Conservation (phyloP, 1,140 invertebrate species). For the Meteorus sp. region DNA sequence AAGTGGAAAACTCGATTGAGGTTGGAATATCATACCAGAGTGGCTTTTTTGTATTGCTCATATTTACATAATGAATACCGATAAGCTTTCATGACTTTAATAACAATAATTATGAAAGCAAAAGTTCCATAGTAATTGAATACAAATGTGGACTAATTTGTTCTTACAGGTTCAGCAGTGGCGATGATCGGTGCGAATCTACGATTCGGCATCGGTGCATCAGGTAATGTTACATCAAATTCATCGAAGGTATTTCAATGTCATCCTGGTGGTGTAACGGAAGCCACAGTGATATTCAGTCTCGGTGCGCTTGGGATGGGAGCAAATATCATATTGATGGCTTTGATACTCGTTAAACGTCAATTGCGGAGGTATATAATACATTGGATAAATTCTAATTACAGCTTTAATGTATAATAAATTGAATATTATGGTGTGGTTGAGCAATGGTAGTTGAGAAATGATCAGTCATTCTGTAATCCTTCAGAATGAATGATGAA, state of each 20-base stretch:
- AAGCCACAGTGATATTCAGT: constrained; percentile 77
- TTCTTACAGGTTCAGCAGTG: constrained; percentile 66
- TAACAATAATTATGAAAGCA: background rate
- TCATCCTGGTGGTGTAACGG: constrained; percentile 77
- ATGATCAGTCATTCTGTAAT: too few species aligned
- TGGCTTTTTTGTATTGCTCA: background rate
- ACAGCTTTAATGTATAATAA: too few species aligned
- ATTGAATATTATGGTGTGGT: too few species aligned
- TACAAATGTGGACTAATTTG: too few species aligned
- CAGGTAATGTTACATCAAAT: constrained; percentile 68
- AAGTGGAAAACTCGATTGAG: constrained; percentile 22
- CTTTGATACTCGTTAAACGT: constrained; percentile 74
- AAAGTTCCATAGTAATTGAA: too few species aligned
- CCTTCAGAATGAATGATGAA: too few species aligned
- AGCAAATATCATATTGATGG: constrained; percentile 80
- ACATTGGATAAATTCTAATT: too few species aligned
- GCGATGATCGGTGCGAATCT: constrained; percentile 79
- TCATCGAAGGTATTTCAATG: constrained; percentile 73
- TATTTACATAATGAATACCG: background rate
- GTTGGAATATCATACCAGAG: constrained; percentile 8
- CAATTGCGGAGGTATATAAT: constrained; percentile 69
- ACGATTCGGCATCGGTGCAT: constrained; percentile 69
- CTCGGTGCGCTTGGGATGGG: constrained; percentile 79
- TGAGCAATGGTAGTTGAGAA: too few species aligned
- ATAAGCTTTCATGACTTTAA: background rate